Base-by-base conservation (phyloP, 2,888 invertebrate species). In the Quadriops clusia region DNA sequence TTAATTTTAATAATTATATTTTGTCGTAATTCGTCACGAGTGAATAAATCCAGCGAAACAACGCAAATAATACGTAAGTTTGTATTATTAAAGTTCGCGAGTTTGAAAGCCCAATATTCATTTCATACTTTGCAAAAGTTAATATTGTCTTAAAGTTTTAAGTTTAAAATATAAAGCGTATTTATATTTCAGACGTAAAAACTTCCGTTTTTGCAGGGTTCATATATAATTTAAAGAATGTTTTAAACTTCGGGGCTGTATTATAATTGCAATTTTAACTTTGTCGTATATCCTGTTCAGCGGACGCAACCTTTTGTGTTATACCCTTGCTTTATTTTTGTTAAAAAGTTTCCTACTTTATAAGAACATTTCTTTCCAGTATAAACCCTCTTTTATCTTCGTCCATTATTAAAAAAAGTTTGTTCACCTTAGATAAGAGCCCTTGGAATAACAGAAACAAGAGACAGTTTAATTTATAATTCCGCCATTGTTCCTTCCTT, bases 401-500 rank as follows among this genome's bases (percentile, higher is more conserved):
- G 38, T 41, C 44, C 51, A 50, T 54, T 54, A 54, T 54, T 54
- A 53, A 54, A 53, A 52, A 54, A 53, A 53, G 45, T 51, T 51
- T 46, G 45, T 45, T 47, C 46, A 46, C 47, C 43, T 49, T 46
- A 47, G 46, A 49, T 47, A 47, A 46, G 44, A 40, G 39, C 39
- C 38, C 38, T 35, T 31, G 38, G 39, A 40, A 39, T 41, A 44
- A 39, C 39, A 38, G 41, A 43, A 45, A 46, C 42, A 42, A 44
- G 40, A 37, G 40, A 42, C 42, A 42, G 43, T 45, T 42, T 48
- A 47, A 48, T 49, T 46, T 47, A 43, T 37, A 35, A 31, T 33
- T 32, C 22, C 32, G 31, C 31, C 32, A 30, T 26, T 32, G 27
- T 29, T 36, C 34, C 30, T 33, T 26, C 21, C 9, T 10, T 10